phyloP scores from a whole-genome alignment of 2,113 vertebrate species.

The Porphyrio hochstetteri region DNA sequence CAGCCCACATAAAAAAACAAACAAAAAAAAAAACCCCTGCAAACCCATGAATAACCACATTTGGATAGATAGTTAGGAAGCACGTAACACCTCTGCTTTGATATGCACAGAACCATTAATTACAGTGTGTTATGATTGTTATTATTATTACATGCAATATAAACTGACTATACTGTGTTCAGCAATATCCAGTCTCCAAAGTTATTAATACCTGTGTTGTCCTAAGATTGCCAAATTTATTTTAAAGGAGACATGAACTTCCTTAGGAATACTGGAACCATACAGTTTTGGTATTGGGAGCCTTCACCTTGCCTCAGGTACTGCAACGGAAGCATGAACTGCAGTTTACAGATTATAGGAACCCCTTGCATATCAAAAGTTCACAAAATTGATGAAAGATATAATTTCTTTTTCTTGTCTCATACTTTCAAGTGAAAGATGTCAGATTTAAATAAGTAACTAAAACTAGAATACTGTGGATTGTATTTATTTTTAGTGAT shows the following conservation, averaged over 20 bases:
- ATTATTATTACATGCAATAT: not conserved
- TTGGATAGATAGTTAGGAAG: not conserved
- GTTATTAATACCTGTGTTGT: not conserved
- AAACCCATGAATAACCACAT: rapidly evolving
- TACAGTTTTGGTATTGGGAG: not conserved
- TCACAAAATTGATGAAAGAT: not conserved
- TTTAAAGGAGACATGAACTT: not conserved
- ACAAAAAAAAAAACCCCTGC: too few species aligned
- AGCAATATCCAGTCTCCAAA: not conserved
- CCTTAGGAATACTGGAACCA: not conserved
- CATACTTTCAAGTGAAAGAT: not conserved
- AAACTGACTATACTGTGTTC: not conserved
- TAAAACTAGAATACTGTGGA: not conserved
- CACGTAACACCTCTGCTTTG: not conserved
- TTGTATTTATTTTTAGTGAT: not conserved
- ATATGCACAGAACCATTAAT: not conserved
- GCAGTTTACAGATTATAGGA: not conserved
- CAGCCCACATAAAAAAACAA: not conserved
- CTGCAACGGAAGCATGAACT: not conserved
- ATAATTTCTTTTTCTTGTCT: not conserved
- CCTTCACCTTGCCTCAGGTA: not conserved
- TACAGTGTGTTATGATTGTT: not conserved
- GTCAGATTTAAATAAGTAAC: not conserved
- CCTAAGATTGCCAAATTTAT: not conserved
- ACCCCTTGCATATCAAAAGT: not conserved